Percentiles rank a stretch among this genome's conserved stretches.
Evolutionary conservation across 2,797 vertebrate species (phyloP).

Genomic region (Rhadinocentrus ornatus): DNA sequence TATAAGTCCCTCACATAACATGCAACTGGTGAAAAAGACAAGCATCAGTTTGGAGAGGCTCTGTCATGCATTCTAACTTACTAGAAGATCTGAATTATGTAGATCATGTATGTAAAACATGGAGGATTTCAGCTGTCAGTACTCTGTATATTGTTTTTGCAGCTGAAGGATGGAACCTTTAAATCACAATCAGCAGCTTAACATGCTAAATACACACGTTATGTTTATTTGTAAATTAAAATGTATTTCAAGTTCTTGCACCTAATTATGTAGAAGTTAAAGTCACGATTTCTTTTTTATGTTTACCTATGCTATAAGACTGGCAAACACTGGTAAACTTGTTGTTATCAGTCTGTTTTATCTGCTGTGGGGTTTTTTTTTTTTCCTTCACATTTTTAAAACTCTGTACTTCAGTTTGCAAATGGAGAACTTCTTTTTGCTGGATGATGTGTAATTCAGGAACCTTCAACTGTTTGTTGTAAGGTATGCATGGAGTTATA

Average conservation of each 20-base stretch:
- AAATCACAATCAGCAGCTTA: background rate
- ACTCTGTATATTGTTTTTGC: conserved; percentile 13
- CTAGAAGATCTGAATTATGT: conserved; percentile 23
- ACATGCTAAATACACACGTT: background rate
- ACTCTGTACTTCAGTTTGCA: background rate
- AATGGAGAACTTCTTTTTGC: background rate
- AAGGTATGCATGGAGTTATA: background rate
- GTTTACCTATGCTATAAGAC: background rate
- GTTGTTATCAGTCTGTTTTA: background rate
- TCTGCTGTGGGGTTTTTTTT: background rate
- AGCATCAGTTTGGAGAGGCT: background rate
- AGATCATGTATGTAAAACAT: conserved; percentile 9
- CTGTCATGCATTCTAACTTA: background rate
- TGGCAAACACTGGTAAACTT: too few species aligned
- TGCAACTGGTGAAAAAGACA: conserved; percentile 20
- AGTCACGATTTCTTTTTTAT: background rate
- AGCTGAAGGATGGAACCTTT: conserved; percentile 17
- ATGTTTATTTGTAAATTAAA: background rate
- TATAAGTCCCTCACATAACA: conserved; percentile 4
- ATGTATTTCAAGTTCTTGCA: background rate
- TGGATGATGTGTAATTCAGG: background rate
- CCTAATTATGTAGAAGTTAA: background rate
- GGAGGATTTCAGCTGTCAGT: conserved; percentile 24
- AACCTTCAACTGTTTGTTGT: background rate
- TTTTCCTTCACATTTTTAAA: too few species aligned